Base-by-base conservation (phyloP, 2,888 invertebrate species). In the Leucophora obtusa region DNA sequence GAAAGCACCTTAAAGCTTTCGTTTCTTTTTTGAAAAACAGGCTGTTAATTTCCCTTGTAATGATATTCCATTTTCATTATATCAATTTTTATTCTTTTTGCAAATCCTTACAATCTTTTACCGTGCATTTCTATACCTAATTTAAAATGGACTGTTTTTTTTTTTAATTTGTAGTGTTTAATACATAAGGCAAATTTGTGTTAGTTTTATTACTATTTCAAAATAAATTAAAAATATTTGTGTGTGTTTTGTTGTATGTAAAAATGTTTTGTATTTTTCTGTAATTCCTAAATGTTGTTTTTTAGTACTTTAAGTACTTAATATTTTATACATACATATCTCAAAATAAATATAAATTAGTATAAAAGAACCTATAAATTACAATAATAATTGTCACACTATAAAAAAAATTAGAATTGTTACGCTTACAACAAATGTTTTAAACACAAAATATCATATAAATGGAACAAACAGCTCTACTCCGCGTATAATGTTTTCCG, bases 111-210 rank as follows among this genome's bases (percentile, higher is more conserved):
- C 4, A 21, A 28, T 28, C 28, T 7, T 6, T 28, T 28, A 28
- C 4, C 28, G 6, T 28, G 4, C 1, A 28, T 24, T 28, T 35
- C 53, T 63, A 58, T 33, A 68, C 58, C 43, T 72, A 76, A 63
- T 28, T 70, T 35, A 58, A 75, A 68, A 80, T 76, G 63, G 68
- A 80, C 71, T 76, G 53, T 17, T 35, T 8, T 62, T 66, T 0
- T 17, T n/a, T n/a, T n/a, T n/a, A n/a, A 35, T 51, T 10, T 63
- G 18, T 65, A 43, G 60, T 66, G 56, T 79, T 75, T 63, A 15
- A 50, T 62, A 56, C 33, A 69, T 17, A 81, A 81, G 73, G 81
- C 76, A 77, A 73, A 73, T 69, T 69, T 76, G 76, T 70, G n/a
- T n/a, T 60, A 17, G 6, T 70, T 60, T 53, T 50, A 47, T 51